These are phyloP conservation scores for Meloidogyne chitwoodi DNA, from an alignment of 1,140 invertebrate genomes.

Conservation along the genomic window DNA sequence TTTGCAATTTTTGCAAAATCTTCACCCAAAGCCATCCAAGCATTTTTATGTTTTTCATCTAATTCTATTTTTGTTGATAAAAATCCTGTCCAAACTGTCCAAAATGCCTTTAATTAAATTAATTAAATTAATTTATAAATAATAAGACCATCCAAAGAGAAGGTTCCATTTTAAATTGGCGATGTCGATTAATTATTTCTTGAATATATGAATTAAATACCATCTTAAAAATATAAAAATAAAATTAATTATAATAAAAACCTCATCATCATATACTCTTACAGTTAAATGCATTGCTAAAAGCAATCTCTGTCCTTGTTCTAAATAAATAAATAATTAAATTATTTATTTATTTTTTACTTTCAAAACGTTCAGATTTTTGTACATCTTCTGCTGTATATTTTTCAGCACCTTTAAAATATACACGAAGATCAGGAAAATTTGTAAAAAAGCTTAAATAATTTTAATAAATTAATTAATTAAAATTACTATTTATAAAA, in stretches of 20 bases:
- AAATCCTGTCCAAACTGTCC: conserved; percentile 33
- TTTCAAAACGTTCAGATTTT: conserved; percentile 50
- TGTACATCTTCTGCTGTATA: conserved; percentile 53
- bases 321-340: not conserved
- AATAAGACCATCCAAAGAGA: conserved; percentile 43
- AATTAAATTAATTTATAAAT: not conserved
- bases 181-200: conserved; percentile 44
- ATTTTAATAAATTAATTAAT: not conserved
- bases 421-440: conserved; percentile 47
- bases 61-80: conserved; percentile 24
- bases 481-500: conserved; percentile 43
- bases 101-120: conserved; percentile 39
- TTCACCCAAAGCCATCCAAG: conserved; percentile 30
- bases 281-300: conserved; percentile 43
- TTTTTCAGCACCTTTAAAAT: conserved; percentile 53
- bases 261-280: conserved; percentile 33
- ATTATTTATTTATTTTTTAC: not conserved
- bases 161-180: conserved; percentile 51
- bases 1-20: conserved; percentile 29
- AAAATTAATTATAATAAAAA: not conserved
- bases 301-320: conserved; percentile 53
- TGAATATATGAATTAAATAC: conserved; percentile 45
- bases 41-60: conserved; percentile 18
- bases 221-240: conserved; percentile 7
- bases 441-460: conserved; percentile 51